phyloP scores from a whole-genome alignment of 2,113 vertebrate genomes.

The Vanacampus margaritifer region DNA sequence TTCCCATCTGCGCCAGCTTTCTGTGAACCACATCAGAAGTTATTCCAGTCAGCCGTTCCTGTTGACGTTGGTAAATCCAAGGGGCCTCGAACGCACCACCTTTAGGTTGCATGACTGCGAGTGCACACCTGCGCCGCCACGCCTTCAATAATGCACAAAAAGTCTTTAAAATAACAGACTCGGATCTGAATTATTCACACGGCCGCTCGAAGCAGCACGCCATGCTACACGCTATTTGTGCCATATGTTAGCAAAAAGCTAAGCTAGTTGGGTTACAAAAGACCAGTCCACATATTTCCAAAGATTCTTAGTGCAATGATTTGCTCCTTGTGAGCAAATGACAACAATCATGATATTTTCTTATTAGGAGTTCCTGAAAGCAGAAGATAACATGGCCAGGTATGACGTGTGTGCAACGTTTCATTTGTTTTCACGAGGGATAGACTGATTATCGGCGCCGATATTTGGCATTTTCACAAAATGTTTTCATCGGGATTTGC shows the following conservation, averaged over 20 bases:
- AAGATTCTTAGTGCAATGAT: too few species aligned
- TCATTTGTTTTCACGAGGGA: too few species aligned
- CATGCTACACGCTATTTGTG: background rate
- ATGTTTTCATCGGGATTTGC: too few species aligned
- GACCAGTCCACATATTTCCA: too few species aligned
- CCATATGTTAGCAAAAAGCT: background rate
- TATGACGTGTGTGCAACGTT: too few species aligned
- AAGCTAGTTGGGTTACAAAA: background rate
- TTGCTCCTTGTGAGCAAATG: too few species aligned
- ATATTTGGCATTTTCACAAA: too few species aligned
- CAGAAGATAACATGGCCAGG: too few species aligned
- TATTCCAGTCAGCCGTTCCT: background rate
- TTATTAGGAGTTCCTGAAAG: too few species aligned
- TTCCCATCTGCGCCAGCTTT: background rate
- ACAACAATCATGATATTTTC: too few species aligned
- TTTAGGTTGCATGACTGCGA: conserved; percentile 3
- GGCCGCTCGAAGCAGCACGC: conserved; percentile 7
- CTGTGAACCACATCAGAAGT: background rate
- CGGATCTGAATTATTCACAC: conserved; percentile 50
- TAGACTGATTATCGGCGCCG: too few species aligned
- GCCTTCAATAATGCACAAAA: conserved; percentile 36
- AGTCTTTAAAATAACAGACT: conserved; percentile 39
- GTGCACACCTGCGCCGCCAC: background rate
- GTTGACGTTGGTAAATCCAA: background rate
- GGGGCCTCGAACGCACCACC: background rate